Conservation (phyloP, 2,888 invertebrate species). For the Caenorhabditis sp. region DNA sequence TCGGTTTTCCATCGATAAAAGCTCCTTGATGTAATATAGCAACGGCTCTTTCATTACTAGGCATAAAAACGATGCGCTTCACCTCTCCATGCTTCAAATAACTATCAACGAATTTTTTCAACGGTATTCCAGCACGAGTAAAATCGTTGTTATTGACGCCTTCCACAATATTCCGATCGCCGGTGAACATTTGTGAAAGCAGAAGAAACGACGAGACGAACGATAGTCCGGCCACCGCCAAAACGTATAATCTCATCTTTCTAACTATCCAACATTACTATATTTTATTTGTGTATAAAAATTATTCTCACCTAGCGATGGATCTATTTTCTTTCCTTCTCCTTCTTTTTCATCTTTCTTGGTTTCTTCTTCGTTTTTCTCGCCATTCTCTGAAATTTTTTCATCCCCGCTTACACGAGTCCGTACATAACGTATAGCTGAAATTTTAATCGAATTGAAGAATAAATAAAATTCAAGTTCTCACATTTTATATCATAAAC, state of each 20-base stretch:
- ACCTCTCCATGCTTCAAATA: slow-evolving; percentile 55
- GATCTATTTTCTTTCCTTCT: slow-evolving; percentile 28
- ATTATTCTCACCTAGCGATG: slow-evolving; percentile 19
- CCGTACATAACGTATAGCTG: slow-evolving; percentile 12
- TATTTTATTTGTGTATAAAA: slow-evolving; percentile 2
- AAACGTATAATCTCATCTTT: slow-evolving; percentile 48
- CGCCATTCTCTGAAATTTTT: slow-evolving; percentile 4
- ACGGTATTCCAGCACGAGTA: slow-evolving; percentile 42
- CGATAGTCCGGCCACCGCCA: slow-evolving; percentile 45
- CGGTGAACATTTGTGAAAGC: slow-evolving; percentile 44
- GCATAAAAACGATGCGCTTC: slow-evolving; percentile 46
- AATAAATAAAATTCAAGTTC: not conserved
- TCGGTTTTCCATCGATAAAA: slow-evolving; percentile 39
- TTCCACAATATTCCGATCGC: slow-evolving; percentile 34
- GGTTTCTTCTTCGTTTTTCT: slow-evolving; percentile 9
- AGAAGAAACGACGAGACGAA: slow-evolving; percentile 47
- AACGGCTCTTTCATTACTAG: slow-evolving; percentile 43
- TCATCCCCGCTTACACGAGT: not conserved
- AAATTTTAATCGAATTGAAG: not conserved
- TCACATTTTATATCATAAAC: not conserved
- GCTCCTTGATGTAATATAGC: slow-evolving; percentile 54
- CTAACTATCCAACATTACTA: slow-evolving; percentile 28
- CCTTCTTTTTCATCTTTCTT: not conserved
- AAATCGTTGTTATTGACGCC: slow-evolving; percentile 40
- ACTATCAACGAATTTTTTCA: slow-evolving; percentile 41